Base-by-base conservation (phyloP, 2,113 vertebrate species). In the Balaeniceps rex region DNA sequence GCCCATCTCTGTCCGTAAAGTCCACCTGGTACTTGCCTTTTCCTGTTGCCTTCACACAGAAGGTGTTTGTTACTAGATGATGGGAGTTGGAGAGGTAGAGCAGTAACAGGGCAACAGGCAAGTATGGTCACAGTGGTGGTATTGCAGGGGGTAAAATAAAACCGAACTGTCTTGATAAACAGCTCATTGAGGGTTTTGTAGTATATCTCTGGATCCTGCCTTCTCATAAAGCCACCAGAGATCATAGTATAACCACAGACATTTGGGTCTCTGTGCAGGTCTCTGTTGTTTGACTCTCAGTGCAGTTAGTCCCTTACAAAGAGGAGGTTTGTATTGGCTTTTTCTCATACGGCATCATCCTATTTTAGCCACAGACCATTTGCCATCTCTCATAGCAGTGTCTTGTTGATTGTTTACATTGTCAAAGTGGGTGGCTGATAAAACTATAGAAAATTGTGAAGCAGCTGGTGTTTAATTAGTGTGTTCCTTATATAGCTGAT, bases 391-490 rank as follows among this genome's bases (percentile, higher is more conserved):
- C 19, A 1, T 15, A 55, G 61, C 66, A 58, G 47, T 7, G 17
- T 12, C 49, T 52, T 46, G 19, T 3, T 42, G 24, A 5, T 64
- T 61, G 58, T 74, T 83, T 34, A 2, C 14, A 2, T 55, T 90
- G 84, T 57, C 44, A 14, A 38, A 4, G 33, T 3, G 68, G 25
- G 68, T 42, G 71, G 58, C 52, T 92, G 79, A 47, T 74, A 49
- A 78, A 72, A n/a, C 70, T 54, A 12, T 6, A 65, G 58, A 12
- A 34, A 63, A 71, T 25, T 9, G 76, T 42, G 42, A 33, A 86
- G 94, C 90, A 94, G 82, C 85, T 90, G 82, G 13, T 46, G 70
- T 29, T 94, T 75, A 83, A 75, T 91, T n/a, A 44, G 19, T 7
- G 10, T 21, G 40, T 79, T 74, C 77, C 71, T 46, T 47, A 8